phyloP scores from a whole-genome alignment of 2,888 invertebrate species.

The Drosophila peninsularis region DNA sequence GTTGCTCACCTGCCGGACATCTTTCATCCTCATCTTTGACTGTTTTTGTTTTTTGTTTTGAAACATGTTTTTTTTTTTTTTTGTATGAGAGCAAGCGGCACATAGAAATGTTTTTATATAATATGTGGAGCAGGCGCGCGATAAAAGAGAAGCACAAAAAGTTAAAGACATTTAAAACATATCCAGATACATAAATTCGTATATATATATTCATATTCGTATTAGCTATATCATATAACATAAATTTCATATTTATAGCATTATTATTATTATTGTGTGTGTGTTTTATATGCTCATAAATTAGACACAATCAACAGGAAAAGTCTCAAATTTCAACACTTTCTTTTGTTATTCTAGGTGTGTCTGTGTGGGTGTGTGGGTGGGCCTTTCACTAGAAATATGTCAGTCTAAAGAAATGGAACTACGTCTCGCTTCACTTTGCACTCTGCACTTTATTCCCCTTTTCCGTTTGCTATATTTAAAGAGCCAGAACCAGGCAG shows the following conservation, averaged over 20 bases:
- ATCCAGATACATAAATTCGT: conserved; percentile 15
- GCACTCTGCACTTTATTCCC: conserved; percentile 45
- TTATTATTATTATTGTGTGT: conserved; percentile 11
- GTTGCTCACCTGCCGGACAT: conserved; percentile 88
- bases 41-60: conserved; percentile 84
- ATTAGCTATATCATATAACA: conserved; percentile 31
- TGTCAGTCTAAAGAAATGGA: conserved; percentile 32
- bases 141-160: conserved; percentile 68
- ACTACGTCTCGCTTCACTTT: conserved; percentile 45
- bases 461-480: conserved; percentile 26
- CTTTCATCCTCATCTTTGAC: conserved; percentile 89
- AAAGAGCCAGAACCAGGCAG: conserved; percentile 12
- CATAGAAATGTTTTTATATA: conserved; percentile 46
- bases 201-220: conserved; percentile 30
- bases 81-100: conserved; percentile 63
- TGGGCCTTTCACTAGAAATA: conserved; percentile 39
- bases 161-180: conserved; percentile 61
- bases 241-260: conserved; percentile 30
- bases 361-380: conserved; percentile 25
- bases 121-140: conserved; percentile 41
- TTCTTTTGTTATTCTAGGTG: conserved; percentile 49
- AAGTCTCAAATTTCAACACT: conserved; percentile 64
- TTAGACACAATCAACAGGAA: conserved; percentile 23
- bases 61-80: conserved; percentile 1
- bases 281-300: conserved; percentile 35